Evolutionary conservation across 2,797 vertebrate genomes (phyloP).

Genomic region (Catamblyrhynchus diadema): DNA sequence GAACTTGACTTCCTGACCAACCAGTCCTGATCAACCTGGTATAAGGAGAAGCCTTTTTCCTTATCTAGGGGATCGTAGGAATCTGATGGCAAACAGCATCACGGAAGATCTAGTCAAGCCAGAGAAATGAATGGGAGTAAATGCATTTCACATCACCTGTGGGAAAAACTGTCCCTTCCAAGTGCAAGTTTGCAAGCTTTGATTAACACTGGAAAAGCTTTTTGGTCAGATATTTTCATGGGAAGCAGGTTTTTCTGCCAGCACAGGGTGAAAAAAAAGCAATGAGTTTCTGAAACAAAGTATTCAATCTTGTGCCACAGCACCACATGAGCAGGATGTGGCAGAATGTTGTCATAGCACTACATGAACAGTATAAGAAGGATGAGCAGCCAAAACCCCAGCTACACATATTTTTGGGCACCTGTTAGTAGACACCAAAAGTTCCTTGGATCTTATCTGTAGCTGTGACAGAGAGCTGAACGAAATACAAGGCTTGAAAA

Average conservation of each 20-base stretch:
- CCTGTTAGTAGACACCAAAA: neutral
- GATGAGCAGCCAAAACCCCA: neutral
- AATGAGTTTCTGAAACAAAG: neutral
- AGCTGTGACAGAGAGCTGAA: neutral
- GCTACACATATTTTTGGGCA: neutral
- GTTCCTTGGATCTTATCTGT: neutral
- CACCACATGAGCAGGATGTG: neutral
- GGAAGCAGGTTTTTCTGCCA: neutral
- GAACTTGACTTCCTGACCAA: neutral
- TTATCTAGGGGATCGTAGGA: neutral
- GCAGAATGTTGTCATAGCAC: neutral
- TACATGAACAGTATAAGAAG: neutral
- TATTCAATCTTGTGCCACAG: neutral
- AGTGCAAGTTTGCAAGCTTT: neutral
- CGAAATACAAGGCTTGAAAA: neutral
- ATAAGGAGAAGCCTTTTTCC: neutral
- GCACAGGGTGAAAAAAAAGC: neutral
- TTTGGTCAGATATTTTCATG: neutral
- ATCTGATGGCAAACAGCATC: neutral
- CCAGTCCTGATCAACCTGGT: neutral
- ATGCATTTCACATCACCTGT: neutral
- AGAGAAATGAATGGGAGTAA: neutral
- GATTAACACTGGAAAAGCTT: neutral
- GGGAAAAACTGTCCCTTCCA: neutral
- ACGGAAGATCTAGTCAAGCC: neutral